Evolutionary conservation across 2,113 vertebrate species (phyloP), one percentile per base, ranked within the genome.

Genomic region (Bos indicus): DNA sequence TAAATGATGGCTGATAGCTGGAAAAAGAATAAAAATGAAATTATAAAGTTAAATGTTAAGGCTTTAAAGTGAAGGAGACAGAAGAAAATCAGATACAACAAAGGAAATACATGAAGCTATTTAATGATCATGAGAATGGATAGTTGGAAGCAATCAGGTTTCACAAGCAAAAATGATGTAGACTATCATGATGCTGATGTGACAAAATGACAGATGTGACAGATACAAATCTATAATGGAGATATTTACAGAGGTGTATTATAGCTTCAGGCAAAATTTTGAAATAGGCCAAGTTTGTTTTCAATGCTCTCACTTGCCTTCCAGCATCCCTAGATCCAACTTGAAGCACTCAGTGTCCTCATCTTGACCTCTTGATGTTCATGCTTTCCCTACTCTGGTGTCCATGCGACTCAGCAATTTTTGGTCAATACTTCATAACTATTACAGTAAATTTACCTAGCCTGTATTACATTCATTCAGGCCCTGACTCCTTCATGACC

Each of bases 171-270:
- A 96, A 91, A 86, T 56, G 33, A 95, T 88, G 48, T 6, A 57
- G 54, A 77, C 46, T 52, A 0, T 51, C 93, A 96, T 77, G 83
- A 74, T 88, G 83, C 64, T 90, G 36, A 52, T 91, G 46, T 90
- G 57, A 81, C 82, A 90, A 80, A 95, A 95, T 92, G 95, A 96
- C 95, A 97, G n/a, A 14, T 91, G 28, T 95, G 95, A 93, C 91
- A 93, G 57, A 30, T 71, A 87, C 56, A 84, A 25, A 81, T 90
- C 60, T 56, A 52, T 36, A 40, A 85, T 56, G 40, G 46, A 92
- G 30, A 80, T 92, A 91, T 94, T 97, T 89, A 80, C 19, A 43
- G 60, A 93, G 40, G 74, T 87, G 23, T 40, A 40, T 82, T 56
- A 83, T 30, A 90, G 89, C 93, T 93, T 2, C n/a, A 87, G 86